Percentiles rank a stretch among this genome's conserved stretches.
These are phyloP conservation scores for Eudemis profundana DNA, from an alignment of 2,888 invertebrate species.

Conservation along the genomic window DNA sequence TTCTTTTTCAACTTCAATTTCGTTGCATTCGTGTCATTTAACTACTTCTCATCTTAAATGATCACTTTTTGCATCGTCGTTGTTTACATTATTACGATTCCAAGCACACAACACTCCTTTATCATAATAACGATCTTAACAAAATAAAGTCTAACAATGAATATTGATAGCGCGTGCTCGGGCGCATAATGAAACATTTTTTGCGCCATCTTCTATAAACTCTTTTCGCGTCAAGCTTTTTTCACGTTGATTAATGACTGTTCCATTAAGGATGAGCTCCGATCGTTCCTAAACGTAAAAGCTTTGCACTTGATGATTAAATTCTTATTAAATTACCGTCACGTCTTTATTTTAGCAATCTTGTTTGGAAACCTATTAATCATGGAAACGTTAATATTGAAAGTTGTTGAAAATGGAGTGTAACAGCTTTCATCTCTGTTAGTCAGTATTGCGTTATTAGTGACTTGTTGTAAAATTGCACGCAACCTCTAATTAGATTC, in stretches of 20 bases:
- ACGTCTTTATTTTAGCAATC: conserved; percentile 35
- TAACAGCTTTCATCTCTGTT: conserved; percentile 47
- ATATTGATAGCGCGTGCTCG: conserved; percentile 60
- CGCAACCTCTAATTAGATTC: conserved; percentile 50
- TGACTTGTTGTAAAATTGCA: conserved; percentile 44
- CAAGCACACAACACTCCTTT: conserved; percentile 21
- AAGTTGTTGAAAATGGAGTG: conserved; percentile 45
- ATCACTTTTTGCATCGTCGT: background rate
- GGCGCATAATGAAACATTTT: conserved; percentile 62
- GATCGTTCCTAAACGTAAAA: conserved; percentile 57
- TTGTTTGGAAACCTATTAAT: conserved; percentile 33
- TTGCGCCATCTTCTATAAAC: conserved; percentile 64
- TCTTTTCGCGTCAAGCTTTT: conserved; percentile 65
- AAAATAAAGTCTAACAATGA: conserved; percentile 51
- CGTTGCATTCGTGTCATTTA: background rate
- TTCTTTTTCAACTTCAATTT: background rate
- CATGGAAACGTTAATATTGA: conserved; percentile 44
- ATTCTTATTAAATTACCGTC: conserved; percentile 47
- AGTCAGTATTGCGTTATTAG: conserved; percentile 34
- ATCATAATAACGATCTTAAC: conserved; percentile 38
- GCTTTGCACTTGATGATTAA: conserved; percentile 59
- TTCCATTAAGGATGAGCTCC: conserved; percentile 59
- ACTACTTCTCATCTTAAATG: background rate
- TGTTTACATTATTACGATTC: conserved; percentile 28
- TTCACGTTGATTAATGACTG: conserved; percentile 69